These are phyloP conservation scores for Plebejus anna DNA, from an alignment of 2,888 invertebrate genomes.

Conservation along the genomic window DNA sequence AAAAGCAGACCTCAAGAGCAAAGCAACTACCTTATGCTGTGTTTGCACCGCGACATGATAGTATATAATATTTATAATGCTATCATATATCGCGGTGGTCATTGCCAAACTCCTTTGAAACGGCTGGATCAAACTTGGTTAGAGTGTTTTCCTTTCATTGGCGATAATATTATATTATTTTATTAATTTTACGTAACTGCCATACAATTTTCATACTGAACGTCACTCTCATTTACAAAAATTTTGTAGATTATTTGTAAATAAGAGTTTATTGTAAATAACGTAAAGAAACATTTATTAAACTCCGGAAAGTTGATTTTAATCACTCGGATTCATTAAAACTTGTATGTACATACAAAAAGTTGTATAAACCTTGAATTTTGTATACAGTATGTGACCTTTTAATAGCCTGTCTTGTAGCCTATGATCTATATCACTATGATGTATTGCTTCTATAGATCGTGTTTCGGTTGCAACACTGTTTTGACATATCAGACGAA, in stretches of 20 bases:
- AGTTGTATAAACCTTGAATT: not conserved
- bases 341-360: conserved; percentile 1
- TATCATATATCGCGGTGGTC: too few species aligned
- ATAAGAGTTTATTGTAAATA: too few species aligned
- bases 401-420: not conserved
- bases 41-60: too few species aligned
- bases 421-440: conserved; percentile 10
- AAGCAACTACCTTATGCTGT: not conserved
- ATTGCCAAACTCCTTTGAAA: too few species aligned
- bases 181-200: not conserved
- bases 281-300: too few species aligned
- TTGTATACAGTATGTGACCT: not conserved
- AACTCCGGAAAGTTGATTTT: not conserved
- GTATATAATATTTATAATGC: too few species aligned
- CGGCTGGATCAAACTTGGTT: too few species aligned
- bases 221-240: not conserved
- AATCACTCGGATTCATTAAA: not conserved
- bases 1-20: not conserved
- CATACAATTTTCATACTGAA: not conserved
- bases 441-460: conserved; percentile 12
- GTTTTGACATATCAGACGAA: not conserved
- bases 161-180: not conserved
- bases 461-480: conserved; percentile 2
- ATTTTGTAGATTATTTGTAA: too few species aligned
- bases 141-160: too few species aligned